Evolutionary conservation across 2,113 vertebrate species (phyloP).

Genomic region (Alexandromys fortis): DNA sequence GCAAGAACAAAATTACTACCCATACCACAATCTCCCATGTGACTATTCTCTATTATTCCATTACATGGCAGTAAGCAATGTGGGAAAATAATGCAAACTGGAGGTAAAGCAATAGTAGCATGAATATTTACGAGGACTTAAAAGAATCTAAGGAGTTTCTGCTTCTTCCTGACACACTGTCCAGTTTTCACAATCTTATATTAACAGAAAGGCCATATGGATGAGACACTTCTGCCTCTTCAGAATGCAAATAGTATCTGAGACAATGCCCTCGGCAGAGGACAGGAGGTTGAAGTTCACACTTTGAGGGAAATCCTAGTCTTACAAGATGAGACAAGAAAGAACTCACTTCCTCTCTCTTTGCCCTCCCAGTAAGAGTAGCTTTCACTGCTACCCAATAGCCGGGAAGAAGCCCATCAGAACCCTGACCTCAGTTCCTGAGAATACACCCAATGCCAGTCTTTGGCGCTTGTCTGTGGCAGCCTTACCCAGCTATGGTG

Average conservation of each 20-base stretch:
- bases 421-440: neutral
- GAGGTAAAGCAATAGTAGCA: neutral
- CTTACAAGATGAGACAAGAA: neutral
- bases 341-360: neutral
- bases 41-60: neutral
- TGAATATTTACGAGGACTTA: neutral
- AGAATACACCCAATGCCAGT: neutral
- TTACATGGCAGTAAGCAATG: neutral
- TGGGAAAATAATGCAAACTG: neutral
- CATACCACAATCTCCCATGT: neutral
- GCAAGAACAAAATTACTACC: slow-evolving; percentile 12
- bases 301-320: neutral
- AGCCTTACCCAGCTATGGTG: neutral
- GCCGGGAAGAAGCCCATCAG: neutral
- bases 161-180: neutral
- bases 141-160: neutral
- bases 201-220: neutral
- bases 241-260: neutral
- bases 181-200: neutral
- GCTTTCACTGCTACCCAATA: neutral
- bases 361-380: neutral
- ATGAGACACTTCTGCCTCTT: neutral
- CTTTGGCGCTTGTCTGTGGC: neutral
- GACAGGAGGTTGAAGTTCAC: neutral
- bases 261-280: neutral